A percentile compares a stretch with the other conserved stretches of the same genome.
phyloP scores from a whole-genome alignment of 2,113 vertebrate genomes.

The Apodemus speciosus region DNA sequence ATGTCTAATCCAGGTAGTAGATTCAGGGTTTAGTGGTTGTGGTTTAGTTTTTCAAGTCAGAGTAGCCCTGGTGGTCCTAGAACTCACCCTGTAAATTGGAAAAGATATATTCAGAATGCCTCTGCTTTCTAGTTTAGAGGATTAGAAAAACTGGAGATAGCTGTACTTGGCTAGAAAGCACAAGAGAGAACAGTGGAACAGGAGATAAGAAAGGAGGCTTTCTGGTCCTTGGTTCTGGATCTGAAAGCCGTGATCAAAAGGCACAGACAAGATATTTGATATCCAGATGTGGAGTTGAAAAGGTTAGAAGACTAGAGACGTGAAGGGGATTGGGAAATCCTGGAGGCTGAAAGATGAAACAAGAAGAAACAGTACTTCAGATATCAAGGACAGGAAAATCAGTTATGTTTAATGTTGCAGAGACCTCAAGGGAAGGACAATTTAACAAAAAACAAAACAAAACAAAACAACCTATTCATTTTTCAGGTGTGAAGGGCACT shows the following conservation, averaged over 20 bases:
- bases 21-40: neutral
- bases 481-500: neutral
- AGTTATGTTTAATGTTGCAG: neutral
- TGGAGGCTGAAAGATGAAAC: neutral
- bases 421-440: neutral
- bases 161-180: slow-evolving; percentile 36
- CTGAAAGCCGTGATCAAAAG: slow-evolving; percentile 36
- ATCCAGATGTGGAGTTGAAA: neutral
- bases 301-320: neutral
- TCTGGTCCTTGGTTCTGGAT: slow-evolving; percentile 20
- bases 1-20: neutral
- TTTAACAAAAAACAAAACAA: neutral
- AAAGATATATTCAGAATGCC: neutral
- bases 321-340: neutral
- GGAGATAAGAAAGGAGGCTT: slow-evolving; percentile 13
- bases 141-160: neutral
- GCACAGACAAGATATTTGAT: neutral
- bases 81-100: neutral
- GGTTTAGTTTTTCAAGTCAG: neutral
- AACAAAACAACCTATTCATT: neutral
- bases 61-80: neutral
- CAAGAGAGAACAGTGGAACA: neutral
- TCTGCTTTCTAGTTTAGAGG: neutral
- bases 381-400: neutral
- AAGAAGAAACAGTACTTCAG: neutral